Conservation (phyloP, 2,888 invertebrate species). For the Acrobeloides nanus region DNA sequence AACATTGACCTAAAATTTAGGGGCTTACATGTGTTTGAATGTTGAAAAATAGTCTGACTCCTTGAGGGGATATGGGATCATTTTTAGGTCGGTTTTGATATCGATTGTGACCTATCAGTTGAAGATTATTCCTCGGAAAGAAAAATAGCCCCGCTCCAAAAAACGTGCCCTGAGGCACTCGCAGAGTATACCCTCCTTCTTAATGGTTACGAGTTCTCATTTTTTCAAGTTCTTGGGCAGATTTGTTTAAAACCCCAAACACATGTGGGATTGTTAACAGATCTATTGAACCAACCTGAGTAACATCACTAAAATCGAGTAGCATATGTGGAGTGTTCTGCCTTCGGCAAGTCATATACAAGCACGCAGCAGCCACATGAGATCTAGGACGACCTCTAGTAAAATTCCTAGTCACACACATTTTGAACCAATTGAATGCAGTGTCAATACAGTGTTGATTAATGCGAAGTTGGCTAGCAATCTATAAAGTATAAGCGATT, state of each 20-base stretch:
- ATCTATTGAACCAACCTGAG: slow-evolving; percentile 32
- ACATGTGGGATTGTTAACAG: not conserved
- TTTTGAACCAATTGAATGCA: slow-evolving; percentile 82
- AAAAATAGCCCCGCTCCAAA: too few relatives aligned
- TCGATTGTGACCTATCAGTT: too few relatives aligned
- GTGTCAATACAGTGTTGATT: slow-evolving; percentile 86
- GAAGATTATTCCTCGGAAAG: too few relatives aligned
- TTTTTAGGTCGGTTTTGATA: too few relatives aligned
- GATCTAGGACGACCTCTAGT: slow-evolving; percentile 83
- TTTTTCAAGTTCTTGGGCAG: too few relatives aligned
- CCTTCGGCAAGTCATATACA: slow-evolving; percentile 89
- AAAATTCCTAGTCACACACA: slow-evolving; percentile 57
- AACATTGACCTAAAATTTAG: slow-evolving; percentile 72
- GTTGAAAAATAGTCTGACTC: too few relatives aligned
- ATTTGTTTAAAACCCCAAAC: too few relatives aligned
- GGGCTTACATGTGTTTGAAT: not conserved
- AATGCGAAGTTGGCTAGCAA: slow-evolving; percentile 74
- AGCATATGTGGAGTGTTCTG: slow-evolving; percentile 89
- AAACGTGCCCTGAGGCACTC: too few relatives aligned
- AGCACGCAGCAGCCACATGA: slow-evolving; percentile 89
- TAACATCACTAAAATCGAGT: slow-evolving; percentile 92
- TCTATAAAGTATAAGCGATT: slow-evolving; percentile 26
- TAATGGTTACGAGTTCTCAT: too few relatives aligned
- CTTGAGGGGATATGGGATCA: too few relatives aligned
- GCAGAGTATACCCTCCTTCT: too few relatives aligned